A percentile compares a stretch with the other conserved stretches of the same genome.
Conservation (phyloP, 2,113 vertebrate species). For the Bettongia penicillata region DNA sequence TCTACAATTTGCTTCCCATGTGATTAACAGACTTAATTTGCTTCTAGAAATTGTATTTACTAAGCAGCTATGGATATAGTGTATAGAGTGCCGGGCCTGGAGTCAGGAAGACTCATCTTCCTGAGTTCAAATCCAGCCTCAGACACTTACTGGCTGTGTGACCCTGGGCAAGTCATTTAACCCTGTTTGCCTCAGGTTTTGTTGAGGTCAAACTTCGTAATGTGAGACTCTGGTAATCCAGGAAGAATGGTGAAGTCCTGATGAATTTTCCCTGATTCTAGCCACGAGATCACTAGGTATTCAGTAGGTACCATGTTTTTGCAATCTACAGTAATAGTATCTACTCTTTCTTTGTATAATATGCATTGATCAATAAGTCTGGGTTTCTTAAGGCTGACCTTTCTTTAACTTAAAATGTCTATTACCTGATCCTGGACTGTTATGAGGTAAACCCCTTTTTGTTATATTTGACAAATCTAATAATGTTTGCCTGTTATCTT, state of each 20-base stretch:
- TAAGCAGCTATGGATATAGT: background rate
- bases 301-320: background rate
- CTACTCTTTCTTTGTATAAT: background rate
- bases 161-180: background rate
- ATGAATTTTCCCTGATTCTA: background rate
- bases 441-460: background rate
- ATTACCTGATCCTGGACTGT: background rate
- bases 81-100: background rate
- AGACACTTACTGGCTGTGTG: background rate
- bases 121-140: background rate
- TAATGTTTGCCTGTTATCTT: background rate
- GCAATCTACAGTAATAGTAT: background rate
- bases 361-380: background rate
- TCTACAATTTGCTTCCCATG: background rate
- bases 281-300: background rate
- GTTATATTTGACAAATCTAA: background rate
- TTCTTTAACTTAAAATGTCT: background rate
- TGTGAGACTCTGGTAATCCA: background rate
- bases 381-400: background rate
- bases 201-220: background rate
- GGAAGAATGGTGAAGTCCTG: background rate
- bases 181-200: background rate
- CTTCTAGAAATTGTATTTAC: background rate
- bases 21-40: background rate
- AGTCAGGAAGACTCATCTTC: background rate